Evolutionary conservation across 1,140 invertebrate genomes (phyloP), one percentile per base, ranked within the genome.

Genomic region (Cephus cinctus): DNA sequence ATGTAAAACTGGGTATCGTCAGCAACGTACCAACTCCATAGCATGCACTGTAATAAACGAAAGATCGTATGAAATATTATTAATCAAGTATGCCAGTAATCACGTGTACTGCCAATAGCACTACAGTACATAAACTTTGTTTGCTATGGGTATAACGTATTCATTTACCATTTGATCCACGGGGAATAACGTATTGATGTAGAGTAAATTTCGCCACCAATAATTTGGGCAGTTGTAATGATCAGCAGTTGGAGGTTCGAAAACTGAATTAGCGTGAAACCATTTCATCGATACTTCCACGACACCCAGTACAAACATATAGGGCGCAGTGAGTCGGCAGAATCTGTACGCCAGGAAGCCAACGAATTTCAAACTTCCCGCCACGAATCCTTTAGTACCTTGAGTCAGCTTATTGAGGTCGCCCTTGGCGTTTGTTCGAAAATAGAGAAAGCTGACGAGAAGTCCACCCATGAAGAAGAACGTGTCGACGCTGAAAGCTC

Each of bases 401-500:
- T 89, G 87, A 5, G 84, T 85, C 14, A 88, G 74, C 41, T 84
- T 80, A 44, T 89, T 88, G 43, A 90, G 70, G 59, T 88, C 89
- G 27, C 88, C 86, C 64, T 88, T 89, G 11, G 87, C 85, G 58
- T 86, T 88, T 5, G 87, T 89, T 14, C 89, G 79, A 75, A 90
- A 91, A 68, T 90, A 92, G n/a, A 92, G 74, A 65, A 87, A 92
- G 6, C 88, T 86, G 14, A 92, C 88, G 57, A 92, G 78, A 57
- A 90, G 80, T 14, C 89, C 89, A 43, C 88, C 89, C 56, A 89
- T 86, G 65, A 93, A 90, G 79, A 96, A 96, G 75, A 95, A 96
- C 0, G 92, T 92, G 64, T 95, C 92, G 0, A 96, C 93, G 51
- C 91, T 92, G 69, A 92, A 92, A 0, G 89, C 84, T 0, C 89